Evolutionary conservation across 2,113 vertebrate species (phyloP), one percentile per base, ranked within the genome.

Genomic region (Salvelinus namaycush): DNA sequence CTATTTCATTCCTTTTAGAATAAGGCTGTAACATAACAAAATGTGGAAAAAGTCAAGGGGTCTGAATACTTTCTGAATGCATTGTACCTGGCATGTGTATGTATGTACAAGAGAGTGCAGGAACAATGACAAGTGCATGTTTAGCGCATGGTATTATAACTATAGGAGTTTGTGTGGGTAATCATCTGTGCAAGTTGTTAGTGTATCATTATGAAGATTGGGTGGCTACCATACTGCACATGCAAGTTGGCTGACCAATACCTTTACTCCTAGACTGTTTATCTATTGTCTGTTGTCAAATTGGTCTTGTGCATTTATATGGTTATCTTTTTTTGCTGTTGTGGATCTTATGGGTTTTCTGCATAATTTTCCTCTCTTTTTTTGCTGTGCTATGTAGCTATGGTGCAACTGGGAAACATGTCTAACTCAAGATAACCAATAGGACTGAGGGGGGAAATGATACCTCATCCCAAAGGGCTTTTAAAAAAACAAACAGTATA

Each of bases 361-460:
- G 59, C 59, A 62, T 62, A 1, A 22, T 3, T 62, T n/a, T 22
- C 4, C 20, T 24, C n/a, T 2, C 6, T 62, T 62, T 62, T 44
- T 24, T 24, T 62, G 59, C 59, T 24, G n/a, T 62, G 59, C n/a
- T 22, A 60, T 60, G 59, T 60, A 60, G n/a, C 59, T 62, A 62
- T 3, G n/a, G 59, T 62, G 5, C 51, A 57, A 16, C 13, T 57
- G 54, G 54, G 20, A 57, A 4, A 57, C 14, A 57, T 57, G 54
- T 20, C 54, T 20, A 20, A 57, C 54, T 57, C 54, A 24, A 54
- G 7, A n/a, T 16, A 22, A 60, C 57, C 20, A 6, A 18, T n/a
- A 88, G 81, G 68, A 80, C 83, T 48, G 84, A 89, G 78, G 73
- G 80, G 73, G 81, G 67, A 84, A 74, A 16, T 54, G 66, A 60